Evolutionary conservation across 2,797 vertebrate species (phyloP), one percentile per base, ranked within the genome.

Genomic region (Valencia hispanica): DNA sequence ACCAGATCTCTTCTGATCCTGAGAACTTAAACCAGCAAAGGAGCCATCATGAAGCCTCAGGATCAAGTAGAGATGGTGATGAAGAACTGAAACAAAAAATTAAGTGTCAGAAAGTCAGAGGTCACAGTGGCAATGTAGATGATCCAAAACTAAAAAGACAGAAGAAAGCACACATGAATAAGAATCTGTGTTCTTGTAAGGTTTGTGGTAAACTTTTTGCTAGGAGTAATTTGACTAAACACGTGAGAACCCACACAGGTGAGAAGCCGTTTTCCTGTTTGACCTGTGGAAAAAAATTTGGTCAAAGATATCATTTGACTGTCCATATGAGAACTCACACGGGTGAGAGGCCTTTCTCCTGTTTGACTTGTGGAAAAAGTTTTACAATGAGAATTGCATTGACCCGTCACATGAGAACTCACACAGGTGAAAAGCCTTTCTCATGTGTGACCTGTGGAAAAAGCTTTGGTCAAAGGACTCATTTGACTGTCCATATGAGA

Each of bases 281-380:
- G 34, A 63, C 61, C 4, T 63, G 61, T 63, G 61, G 61, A 36
- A 63, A 63, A 25, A 63, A 36, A 36, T 63, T 63, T 63, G 32
- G 61, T 15, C 61, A 63, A 17, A 8, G 32, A 36, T 34, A 34
- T 63, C 61, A 63, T 63, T 63, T 63, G 61, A 63, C 61, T 36
- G 61, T 63, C 36, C 61, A 63, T 22, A 63, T 11, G 30, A 36
- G 59, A 36, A 63, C 34, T 63, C 59, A 63, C 59, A 63, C 59
- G 11, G 59, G 59, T 10, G 59, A 63, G 17, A 63, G 32, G 59
- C 59, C 59, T 63, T 63, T 63, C 59, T 34, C 59, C 7, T 63
- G 59, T 34, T 1, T 63, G 59, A 63, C 32, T 63, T 63, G 59
- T 63, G 59, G 59, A 63, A 63, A 63, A 63, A 63, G 59, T 30